Evolutionary conservation across 2,797 vertebrate species (phyloP).

Genomic region (Karalla daura): DNA sequence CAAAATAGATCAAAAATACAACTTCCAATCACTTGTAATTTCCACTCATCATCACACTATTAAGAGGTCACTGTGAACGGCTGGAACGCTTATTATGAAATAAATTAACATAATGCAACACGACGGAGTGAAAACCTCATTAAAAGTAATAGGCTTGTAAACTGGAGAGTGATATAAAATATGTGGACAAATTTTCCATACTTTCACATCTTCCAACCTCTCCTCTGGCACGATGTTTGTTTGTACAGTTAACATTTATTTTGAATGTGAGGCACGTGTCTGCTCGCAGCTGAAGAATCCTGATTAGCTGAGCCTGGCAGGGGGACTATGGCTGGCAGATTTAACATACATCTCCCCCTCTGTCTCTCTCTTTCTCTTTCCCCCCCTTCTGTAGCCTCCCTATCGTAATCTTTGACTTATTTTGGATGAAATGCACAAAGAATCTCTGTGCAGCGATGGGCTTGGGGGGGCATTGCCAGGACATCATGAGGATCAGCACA

Average conservation of each 20-base stretch:
- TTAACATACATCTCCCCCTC: neutral
- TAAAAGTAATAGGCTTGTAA: neutral
- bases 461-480: constrained; percentile 7
- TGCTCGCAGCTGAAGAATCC: constrained; percentile 22
- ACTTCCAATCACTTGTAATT: neutral
- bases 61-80: neutral
- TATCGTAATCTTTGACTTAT: constrained; percentile 21
- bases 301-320: constrained; percentile 17
- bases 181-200: neutral
- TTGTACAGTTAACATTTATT: neutral
- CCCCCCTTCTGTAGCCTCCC: constrained; percentile 1
- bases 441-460: constrained; percentile 35
- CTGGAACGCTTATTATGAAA: neutral
- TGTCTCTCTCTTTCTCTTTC: neutral
- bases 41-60: neutral
- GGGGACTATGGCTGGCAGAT: neutral
- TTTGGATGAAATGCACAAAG: constrained; percentile 59
- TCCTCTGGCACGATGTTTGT: constrained; percentile 4
- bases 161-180: neutral
- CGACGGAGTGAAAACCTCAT: neutral
- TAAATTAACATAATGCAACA: neutral
- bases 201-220: neutral
- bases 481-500: constrained; percentile 64
- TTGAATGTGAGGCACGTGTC: constrained; percentile 22
- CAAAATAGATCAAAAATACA: too few species aligned